These are phyloP conservation scores for Cavia porcellus DNA, from an alignment of 2,113 vertebrate species.

Conservation along the genomic window DNA sequence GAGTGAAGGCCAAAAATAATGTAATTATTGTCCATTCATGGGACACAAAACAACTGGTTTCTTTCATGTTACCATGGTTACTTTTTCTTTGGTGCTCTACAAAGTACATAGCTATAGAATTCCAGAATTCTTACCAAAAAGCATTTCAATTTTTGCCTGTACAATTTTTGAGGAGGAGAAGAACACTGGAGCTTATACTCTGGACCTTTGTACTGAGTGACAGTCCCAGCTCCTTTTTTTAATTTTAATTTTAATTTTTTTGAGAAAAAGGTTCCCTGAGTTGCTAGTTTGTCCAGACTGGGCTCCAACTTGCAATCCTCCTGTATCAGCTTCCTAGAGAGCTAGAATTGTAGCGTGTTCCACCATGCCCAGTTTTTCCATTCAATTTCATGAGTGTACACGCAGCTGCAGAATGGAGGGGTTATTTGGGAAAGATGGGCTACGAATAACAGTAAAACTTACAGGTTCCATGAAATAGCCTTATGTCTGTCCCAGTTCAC, in stretches of 20 bases:
- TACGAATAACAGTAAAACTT: not conserved
- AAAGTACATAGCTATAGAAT: not conserved
- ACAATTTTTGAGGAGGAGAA: not conserved
- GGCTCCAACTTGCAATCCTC: not conserved
- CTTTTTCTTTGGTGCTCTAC: not conserved
- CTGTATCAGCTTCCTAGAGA: not conserved
- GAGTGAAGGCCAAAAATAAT: constrained; percentile 5
- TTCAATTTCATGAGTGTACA: not conserved
- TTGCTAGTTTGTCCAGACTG: not conserved
- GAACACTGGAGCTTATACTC: not conserved
- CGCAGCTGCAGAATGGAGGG: not conserved
- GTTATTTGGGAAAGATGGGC: not conserved
- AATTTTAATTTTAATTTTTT: not conserved
- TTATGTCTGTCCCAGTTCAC: not conserved
- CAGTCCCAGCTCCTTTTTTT: not conserved
- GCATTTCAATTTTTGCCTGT: not conserved
- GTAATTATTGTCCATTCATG: constrained; percentile 9
- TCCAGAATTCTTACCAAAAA: not conserved
- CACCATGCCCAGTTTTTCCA: not conserved
- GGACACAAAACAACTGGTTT: not conserved
- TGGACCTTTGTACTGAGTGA: not conserved
- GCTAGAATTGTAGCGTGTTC: not conserved
- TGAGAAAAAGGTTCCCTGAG: not conserved
- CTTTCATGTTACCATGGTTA: not conserved
- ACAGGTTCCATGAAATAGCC: not conserved